phyloP scores from a whole-genome alignment of 2,797 vertebrate species.

The Potorous gilbertii region DNA sequence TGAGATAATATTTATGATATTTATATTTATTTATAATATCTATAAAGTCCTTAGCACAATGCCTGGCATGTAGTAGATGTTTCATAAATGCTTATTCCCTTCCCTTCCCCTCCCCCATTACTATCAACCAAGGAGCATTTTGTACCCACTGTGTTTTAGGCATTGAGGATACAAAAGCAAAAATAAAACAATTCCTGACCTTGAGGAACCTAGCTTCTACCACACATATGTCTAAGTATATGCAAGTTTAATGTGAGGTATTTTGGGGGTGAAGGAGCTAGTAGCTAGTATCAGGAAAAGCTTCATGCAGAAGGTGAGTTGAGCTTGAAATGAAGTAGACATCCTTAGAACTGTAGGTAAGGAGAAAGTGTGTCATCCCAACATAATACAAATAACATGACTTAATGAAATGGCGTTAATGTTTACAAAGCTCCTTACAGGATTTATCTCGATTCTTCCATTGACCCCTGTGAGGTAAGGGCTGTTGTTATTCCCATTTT shows the following conservation, averaged over 20 bases:
- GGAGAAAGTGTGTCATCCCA: not conserved
- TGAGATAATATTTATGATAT: not conserved
- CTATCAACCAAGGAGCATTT: not conserved
- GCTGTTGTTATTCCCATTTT: not conserved
- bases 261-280: not conserved
- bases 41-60: not conserved
- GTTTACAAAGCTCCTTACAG: not conserved
- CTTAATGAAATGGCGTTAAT: not conserved
- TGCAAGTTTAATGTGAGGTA: not conserved
- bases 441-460: not conserved
- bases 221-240: not conserved
- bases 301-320: not conserved
- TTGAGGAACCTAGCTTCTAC: not conserved
- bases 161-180: not conserved
- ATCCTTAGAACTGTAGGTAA: not conserved
- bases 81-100: not conserved
- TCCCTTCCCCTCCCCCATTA: not conserved
- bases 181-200: not conserved
- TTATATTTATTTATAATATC: not conserved
- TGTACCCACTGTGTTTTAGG: not conserved
- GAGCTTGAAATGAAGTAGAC: not conserved
- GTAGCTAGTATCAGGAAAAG: not conserved
- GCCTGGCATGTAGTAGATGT: not conserved
- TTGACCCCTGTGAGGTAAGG: not conserved
- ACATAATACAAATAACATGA: not conserved